Evolutionary conservation across 1,140 invertebrate species (phyloP), one percentile per base, ranked within the genome.

Genomic region (Araneus ventricosus): DNA sequence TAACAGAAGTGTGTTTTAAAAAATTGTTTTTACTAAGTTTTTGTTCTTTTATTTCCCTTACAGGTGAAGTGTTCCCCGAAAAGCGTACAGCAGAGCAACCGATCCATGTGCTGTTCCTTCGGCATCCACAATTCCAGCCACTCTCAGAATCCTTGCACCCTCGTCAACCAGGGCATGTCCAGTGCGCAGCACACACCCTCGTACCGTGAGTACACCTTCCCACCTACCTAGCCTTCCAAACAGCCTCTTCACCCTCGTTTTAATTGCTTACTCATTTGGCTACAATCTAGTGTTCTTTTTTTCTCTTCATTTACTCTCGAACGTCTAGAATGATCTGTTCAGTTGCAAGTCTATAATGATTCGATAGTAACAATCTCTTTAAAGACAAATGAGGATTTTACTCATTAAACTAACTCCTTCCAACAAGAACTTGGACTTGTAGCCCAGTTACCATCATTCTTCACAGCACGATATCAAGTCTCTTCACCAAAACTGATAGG

Each of bases 101-200:
- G 61, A 37, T 67, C 86, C 86, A 88, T n/a, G 86, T 88, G 86
- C 86, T 88, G 86, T 88, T 88, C 86, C 37, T 88, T 88, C 86
- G 61, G 61, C 86, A 20, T 67, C 61, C 45, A 41, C 86, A 88
- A 88, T 70, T 88, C 86, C 86, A 88, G 86, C 86, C 86, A 88
- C 39, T 57, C n/a, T 34, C 59, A 24, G 37, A 20, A 39, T 24
- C 61, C 59, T 24, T 63, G 86, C 57, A 39, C 45, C 24, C 17
- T 34, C 84, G 57, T 52, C 34, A 52, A 61, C n/a, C 22, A 75
- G 30, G 67, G 37, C 80, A 41, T 30, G 80, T 82, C 80, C 80
- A 82, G 22, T 82, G 41, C 14, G 17, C 80, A 45, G 39, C 80
- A 82, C 37, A 30, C 30, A 6, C 80, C 80, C 22, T 52, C 45